Conservation (phyloP, 2,113 vertebrate species). For the Tragulus kanchil region DNA sequence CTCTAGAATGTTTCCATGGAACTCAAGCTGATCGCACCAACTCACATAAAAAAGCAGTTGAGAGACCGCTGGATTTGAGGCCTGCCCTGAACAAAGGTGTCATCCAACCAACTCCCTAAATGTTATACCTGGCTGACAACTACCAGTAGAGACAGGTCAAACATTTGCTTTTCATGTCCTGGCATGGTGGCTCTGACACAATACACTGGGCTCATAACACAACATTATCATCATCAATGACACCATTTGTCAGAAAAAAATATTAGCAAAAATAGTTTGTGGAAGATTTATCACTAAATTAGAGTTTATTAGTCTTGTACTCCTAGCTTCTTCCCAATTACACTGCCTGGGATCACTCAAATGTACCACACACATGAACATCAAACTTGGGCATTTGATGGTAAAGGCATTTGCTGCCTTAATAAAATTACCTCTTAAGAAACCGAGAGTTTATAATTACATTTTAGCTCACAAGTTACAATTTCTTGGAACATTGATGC, state of each 20-base stretch:
- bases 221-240: neutral
- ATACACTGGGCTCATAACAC: neutral
- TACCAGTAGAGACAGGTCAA: neutral
- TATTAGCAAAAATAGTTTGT: neutral
- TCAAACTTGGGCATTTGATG: neutral
- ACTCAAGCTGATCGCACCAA: neutral
- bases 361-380: neutral
- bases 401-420: neutral
- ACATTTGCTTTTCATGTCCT: neutral
- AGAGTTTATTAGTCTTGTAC: neutral
- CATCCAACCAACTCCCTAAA: neutral
- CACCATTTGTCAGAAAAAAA: neutral
- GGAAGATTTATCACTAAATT: neutral
- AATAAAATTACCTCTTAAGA: neutral
- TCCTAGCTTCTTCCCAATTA: neutral
- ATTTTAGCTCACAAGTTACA: neutral
- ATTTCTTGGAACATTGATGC: neutral
- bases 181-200: neutral
- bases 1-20: neutral
- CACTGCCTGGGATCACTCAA: neutral
- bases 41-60: neutral
- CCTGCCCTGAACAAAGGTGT: neutral
- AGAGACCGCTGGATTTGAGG: neutral
- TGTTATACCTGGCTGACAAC: neutral
- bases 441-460: neutral